Percentiles rank a stretch among this genome's conserved stretches.
phyloP scores from a whole-genome alignment of 1,140 invertebrate genomes.

The Anastrepha obliqua region DNA sequence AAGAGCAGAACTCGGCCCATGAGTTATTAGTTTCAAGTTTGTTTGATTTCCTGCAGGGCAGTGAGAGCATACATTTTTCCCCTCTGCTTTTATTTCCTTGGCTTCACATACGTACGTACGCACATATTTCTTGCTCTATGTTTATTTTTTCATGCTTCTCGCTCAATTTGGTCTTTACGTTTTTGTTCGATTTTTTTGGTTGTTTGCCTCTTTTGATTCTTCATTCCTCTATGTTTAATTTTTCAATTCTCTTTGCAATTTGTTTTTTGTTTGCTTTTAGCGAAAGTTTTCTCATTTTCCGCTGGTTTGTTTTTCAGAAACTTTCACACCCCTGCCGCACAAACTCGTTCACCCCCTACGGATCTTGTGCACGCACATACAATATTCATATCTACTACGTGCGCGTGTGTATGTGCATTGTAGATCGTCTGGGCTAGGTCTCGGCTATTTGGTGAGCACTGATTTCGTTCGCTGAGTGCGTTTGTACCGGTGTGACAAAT shows the following conservation, averaged over 20 bases:
- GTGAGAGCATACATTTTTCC: background rate
- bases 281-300: slow-evolving; percentile 31
- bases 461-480: slow-evolving; percentile 9
- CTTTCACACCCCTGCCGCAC: background rate
- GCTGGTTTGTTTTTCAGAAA: slow-evolving; percentile 49
- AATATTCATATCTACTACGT: background rate
- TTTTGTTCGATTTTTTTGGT: background rate
- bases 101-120: background rate
- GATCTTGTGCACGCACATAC: background rate
- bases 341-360: background rate
- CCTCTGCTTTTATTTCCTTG: background rate
- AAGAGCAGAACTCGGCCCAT: no score
- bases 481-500: slow-evolving; percentile 6
- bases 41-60: background rate
- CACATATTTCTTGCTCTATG: slow-evolving; percentile 2
- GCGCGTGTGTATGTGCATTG: background rate
- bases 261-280: slow-evolving; percentile 4
- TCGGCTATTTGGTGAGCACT: slow-evolving; percentile 16
- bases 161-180: slow-evolving; percentile 40
- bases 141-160: slow-evolving; percentile 24
- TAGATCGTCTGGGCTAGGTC: slow-evolving; percentile 38
- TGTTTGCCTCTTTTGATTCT: background rate
- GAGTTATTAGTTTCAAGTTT: no score
- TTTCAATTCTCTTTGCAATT: background rate
- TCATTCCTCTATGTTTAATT: background rate